A percentile compares a stretch with the other conserved stretches of the same genome.
Conservation (phyloP, 2,113 vertebrate species). For the Xenopus laevis region DNA sequence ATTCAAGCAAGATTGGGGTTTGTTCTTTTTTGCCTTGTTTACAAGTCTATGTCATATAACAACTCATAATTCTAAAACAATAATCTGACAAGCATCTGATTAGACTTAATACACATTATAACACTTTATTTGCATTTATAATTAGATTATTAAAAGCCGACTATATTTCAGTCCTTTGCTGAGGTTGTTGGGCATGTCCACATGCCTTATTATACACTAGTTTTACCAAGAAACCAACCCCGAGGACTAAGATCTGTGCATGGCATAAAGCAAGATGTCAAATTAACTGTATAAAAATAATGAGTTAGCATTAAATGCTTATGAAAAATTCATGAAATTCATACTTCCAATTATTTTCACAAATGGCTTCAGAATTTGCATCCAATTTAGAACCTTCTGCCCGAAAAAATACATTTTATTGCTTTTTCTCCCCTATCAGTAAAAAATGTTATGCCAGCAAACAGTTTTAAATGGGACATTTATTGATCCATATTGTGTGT, state of each 20-base stretch:
- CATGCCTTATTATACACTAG: conserved; percentile 46
- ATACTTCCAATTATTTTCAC: conserved; percentile 71
- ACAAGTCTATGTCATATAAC: no score
- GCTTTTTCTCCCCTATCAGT: no score
- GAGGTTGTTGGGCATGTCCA: conserved; percentile 47
- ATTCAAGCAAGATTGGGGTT: no score
- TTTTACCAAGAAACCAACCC: conserved; percentile 52
- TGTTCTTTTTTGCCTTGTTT: no score
- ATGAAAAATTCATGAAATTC: conserved; percentile 78
- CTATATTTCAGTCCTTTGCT: conserved; percentile 51
- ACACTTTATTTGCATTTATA: conserved; percentile 30
- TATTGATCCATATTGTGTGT: no score
- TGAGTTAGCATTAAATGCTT: conserved; percentile 70
- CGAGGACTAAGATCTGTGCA: conserved; percentile 59
- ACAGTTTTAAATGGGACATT: no score
- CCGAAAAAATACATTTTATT: no score
- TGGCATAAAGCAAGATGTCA: conserved; percentile 60
- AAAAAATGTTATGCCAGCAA: no score
- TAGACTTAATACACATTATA: conserved; percentile 40
- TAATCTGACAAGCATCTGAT: conserved; percentile 13
- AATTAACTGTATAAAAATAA: conserved; percentile 71
- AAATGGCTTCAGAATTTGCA: conserved; percentile 51
- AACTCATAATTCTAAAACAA: conserved; percentile 10
- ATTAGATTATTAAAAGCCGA: conserved; percentile 56
- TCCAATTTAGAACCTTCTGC: conserved; percentile 50